Percentiles rank a stretch among this genome's conserved stretches.
Conservation (phyloP, 37 sponge, comb jelly and placozoan genomes). For the Aplysina aerophoba region DNA sequence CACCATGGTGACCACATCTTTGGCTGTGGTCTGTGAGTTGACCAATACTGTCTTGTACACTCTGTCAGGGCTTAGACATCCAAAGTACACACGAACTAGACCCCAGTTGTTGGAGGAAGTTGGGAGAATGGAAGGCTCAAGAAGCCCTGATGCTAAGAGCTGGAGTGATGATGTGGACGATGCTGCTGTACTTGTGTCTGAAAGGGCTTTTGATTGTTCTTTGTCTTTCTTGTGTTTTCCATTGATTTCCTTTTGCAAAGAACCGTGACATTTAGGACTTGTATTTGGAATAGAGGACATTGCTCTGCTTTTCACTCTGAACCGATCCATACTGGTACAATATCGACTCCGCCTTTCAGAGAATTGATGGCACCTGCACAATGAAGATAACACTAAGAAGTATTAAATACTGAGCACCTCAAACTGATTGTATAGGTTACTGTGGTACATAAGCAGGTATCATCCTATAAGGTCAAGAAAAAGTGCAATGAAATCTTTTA, state of each 20-base stretch:
- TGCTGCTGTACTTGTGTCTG: background rate
- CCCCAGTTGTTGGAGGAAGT: slow-evolving; percentile 4
- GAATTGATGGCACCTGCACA: no score
- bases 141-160: no score
- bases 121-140: slow-evolving; percentile 1
- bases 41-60: slow-evolving; percentile 33
- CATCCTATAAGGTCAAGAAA: background rate
- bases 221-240: background rate
- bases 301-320: background rate
- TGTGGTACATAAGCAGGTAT: background rate
- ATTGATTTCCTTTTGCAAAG: background rate
- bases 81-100: slow-evolving; percentile 17
- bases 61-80: slow-evolving; percentile 1
- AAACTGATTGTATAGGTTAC: background rate
- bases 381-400: background rate
- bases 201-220: background rate
- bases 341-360: no score
- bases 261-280: background rate
- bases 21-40: slow-evolving; percentile 20
- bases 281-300: background rate
- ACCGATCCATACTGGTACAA: background rate
- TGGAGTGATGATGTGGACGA: background rate
- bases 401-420: background rate
- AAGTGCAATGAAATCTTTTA: no score
- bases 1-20: slow-evolving; percentile 9